Base-by-base conservation (phyloP, 2,113 vertebrate genomes). In the Caretta caretta region DNA sequence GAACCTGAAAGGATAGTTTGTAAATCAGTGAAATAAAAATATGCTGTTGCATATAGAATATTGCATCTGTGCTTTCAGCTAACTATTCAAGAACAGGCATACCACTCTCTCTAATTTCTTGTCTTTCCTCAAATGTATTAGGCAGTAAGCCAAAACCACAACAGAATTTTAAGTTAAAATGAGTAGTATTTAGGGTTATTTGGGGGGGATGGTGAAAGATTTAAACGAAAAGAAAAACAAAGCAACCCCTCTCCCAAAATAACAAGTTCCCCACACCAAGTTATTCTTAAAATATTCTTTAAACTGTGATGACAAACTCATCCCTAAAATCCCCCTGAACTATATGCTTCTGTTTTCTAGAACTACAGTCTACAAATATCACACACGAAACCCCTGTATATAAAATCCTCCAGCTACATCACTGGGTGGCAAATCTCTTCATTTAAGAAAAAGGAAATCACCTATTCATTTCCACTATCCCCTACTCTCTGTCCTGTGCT, bases 91-190 rank as follows among this genome's bases (percentile, higher is more conserved):
- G 31, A n/a, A 72, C 20, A 48, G 1, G 31, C 1, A 80, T 35
- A n/a, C 31, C 0, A 11, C 8, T 0, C 56, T 7, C 46, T 17
- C 3, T 2, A 81, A 19, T 8, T 2, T 78, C 42, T 48, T 48
- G 84, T 3, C 75, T 29, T 22, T 14, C 62, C 89, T 80, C 85
- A 25, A 0, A 2, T 48, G 54, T 48, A 25, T 62, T 86, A 5
- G 80, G 50, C 80, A 1, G 3, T 50, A 81, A 72, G n/a, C 46
- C 89, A 88, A 50, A 46, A 12, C 53, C 0, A 17, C 0, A 3
- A 48, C 19, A 48, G 59, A 12, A 72, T 53, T 25, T 0, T 0
- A 1, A 48, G 17, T 8, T 54, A 19, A n/a, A 14, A 10, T 0
- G 11, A 81, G 38, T 65, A 51, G 31, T 0, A 25, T 2, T 49